Evolutionary conservation across 2,888 invertebrate species (phyloP).

Genomic region (Trachelus iudaicus): DNA sequence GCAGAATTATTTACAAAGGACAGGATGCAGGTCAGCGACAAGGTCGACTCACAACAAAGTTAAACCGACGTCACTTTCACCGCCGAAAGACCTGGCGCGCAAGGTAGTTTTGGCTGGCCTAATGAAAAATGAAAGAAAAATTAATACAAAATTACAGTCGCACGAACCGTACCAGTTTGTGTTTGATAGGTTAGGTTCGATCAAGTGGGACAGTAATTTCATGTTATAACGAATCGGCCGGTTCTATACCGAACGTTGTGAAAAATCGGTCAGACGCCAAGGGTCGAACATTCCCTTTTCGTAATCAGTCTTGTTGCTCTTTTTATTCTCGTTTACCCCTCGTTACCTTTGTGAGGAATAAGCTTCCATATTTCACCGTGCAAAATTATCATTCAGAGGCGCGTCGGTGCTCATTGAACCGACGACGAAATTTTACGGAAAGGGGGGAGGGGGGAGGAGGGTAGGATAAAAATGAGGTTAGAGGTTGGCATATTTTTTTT

Average conservation of each 20-base stretch:
- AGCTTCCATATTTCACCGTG: neutral
- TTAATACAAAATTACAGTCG: conserved; percentile 7
- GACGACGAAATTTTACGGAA: neutral
- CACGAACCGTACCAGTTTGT: conserved; percentile 12
- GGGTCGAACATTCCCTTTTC: neutral
- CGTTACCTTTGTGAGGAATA: neutral
- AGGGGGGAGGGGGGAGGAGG: no score
- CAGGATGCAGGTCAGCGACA: neutral
- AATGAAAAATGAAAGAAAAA: conserved; percentile 4
- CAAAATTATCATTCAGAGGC: neutral
- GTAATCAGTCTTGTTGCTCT: neutral
- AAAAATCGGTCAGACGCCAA: neutral
- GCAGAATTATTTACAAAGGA: neutral
- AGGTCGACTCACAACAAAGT: neutral
- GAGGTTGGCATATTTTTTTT: neutral
- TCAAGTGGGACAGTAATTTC: neutral
- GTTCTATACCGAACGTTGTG: neutral
- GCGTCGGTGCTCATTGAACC: neutral
- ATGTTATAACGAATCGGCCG: neutral
- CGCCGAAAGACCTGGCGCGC: conserved; percentile 30
- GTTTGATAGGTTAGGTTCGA: conserved; percentile 15
- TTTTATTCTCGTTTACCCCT: neutral
- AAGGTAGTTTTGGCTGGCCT: conserved; percentile 2
- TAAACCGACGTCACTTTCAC: conserved; percentile 44
- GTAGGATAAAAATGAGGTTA: neutral